Percentiles rank a stretch among this genome's conserved stretches.
These are phyloP conservation scores for Thereva nobilitata DNA, from an alignment of 2,888 invertebrate species.

Conservation along the genomic window DNA sequence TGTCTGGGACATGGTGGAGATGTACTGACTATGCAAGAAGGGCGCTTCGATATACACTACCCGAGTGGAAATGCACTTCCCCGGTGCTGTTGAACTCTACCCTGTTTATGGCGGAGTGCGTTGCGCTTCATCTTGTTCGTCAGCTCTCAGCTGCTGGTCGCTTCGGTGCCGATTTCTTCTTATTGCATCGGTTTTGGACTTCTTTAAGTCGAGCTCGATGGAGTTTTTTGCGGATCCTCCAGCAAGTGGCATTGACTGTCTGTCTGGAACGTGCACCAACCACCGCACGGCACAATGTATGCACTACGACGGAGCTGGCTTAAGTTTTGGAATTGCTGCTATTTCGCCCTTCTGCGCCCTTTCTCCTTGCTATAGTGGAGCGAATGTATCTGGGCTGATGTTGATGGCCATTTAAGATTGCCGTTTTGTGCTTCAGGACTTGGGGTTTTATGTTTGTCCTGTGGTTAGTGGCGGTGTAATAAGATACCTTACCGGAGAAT, in stretches of 20 bases:
- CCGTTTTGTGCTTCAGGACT: too few relatives aligned
- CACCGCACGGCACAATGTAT: too few relatives aligned
- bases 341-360: too few relatives aligned
- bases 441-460: too few relatives aligned
- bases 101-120: constrained; percentile 3
- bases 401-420: too few relatives aligned
- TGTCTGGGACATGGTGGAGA: constrained; percentile 18
- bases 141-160: neutral
- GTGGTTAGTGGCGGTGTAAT: too few relatives aligned
- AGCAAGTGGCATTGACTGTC: constrained; percentile 29
- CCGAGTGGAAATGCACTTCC: constrained; percentile 21
- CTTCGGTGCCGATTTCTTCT: constrained; percentile 2
- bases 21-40: neutral
- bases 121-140: neutral
- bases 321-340: too few relatives aligned
- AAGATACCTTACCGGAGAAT: too few relatives aligned
- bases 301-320: too few relatives aligned
- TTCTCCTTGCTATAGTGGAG: constrained; percentile 14
- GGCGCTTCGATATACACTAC: constrained; percentile 7
- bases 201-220: neutral
- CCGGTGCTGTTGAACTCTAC: constrained; percentile 25
- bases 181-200: constrained; percentile 26
- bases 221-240: constrained; percentile 23
- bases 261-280: neutral
- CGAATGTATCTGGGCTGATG: constrained; percentile 10